Conservation (phyloP, 2,888 invertebrate genomes). For the Eristalis pertinax region DNA sequence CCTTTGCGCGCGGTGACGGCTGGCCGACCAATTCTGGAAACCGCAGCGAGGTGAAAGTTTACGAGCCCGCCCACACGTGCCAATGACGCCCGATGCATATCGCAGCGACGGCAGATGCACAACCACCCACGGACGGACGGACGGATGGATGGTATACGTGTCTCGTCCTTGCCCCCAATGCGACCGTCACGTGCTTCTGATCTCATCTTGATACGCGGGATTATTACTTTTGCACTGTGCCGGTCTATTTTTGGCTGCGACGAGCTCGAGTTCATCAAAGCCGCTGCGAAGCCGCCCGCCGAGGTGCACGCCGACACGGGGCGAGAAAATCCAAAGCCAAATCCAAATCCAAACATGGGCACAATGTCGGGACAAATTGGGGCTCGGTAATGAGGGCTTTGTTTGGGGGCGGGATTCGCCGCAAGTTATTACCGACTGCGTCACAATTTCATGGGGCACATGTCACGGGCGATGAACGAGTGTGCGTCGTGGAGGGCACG, state of each 20-base stretch:
- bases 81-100: constrained; percentile 44
- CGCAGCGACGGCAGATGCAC: constrained; percentile 2
- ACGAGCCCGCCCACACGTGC: constrained; percentile 44
- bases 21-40: neutral
- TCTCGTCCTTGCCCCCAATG: constrained; percentile 49
- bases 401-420: constrained; percentile 1
- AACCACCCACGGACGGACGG: constrained; percentile 49
- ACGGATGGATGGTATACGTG: constrained; percentile 28
- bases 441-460: constrained; percentile 19
- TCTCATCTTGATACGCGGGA: constrained; percentile 36
- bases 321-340: neutral
- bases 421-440: constrained; percentile 29
- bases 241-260: constrained; percentile 29
- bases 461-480: constrained; percentile 10
- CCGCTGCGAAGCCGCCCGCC: neutral
- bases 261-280: neutral
- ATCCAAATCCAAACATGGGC: neutral
- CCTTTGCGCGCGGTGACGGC: constrained; percentile 17
- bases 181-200: constrained; percentile 49
- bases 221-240: constrained; percentile 8
- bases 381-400: constrained; percentile 14
- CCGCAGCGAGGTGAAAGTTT: constrained; percentile 15
- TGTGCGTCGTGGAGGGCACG: neutral
- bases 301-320: constrained; percentile 8
- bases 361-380: neutral